A percentile compares a stretch with the other conserved stretches of the same genome.
Evolutionary conservation across 2,113 vertebrate species (phyloP).

Genomic region (Bettongia penicillata): DNA sequence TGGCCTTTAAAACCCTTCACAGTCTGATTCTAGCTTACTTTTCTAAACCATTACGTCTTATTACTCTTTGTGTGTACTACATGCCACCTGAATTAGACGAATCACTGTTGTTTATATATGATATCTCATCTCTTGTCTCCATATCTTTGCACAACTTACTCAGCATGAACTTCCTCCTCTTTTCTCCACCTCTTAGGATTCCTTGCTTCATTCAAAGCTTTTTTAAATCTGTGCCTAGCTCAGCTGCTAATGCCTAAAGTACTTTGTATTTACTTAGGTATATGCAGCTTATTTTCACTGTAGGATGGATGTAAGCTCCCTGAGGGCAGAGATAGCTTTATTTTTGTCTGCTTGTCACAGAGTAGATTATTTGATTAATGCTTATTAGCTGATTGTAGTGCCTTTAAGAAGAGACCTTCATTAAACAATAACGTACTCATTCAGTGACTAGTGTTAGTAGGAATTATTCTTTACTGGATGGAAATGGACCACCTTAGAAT

Average conservation of each 20-base stretch:
- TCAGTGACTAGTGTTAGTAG: conserved; percentile 4
- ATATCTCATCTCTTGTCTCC: neutral
- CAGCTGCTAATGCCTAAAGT: neutral
- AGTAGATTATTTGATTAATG: neutral
- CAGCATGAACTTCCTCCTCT: neutral
- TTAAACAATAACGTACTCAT: conserved; percentile 1
- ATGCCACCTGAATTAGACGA: neutral
- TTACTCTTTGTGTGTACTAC: neutral
- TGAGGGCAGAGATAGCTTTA: neutral
- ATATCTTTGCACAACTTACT: neutral
- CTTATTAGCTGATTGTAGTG: conserved; percentile 11
- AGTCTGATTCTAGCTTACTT: neutral
- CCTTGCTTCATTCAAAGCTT: neutral
- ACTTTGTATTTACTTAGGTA: neutral
- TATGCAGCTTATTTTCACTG: neutral
- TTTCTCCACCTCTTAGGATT: neutral
- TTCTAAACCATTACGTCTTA: neutral
- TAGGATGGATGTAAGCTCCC: neutral
- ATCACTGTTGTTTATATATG: neutral
- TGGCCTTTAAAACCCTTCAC: neutral
- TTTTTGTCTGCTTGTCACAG: neutral
- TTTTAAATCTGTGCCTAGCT: neutral
- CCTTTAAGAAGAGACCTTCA: neutral
- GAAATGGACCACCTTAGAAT: neutral
- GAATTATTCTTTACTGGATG: neutral